Base-by-base conservation (phyloP, 2,888 invertebrate genomes). In the Druceiella hillmani region DNA sequence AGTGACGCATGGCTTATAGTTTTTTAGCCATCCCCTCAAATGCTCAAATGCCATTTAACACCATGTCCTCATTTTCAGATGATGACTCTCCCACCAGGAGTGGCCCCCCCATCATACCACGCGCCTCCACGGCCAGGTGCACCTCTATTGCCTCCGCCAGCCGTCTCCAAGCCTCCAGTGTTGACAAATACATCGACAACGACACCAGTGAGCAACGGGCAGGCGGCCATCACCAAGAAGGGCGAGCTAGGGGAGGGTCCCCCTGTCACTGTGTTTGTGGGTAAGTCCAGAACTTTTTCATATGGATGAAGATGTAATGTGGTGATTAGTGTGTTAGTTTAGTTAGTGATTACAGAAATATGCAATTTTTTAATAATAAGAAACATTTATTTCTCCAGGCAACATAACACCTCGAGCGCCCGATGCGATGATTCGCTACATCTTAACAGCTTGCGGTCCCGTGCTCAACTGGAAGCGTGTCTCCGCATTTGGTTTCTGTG, bases 391-490 rank as follows among this genome's bases (percentile, higher is more conserved):
- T 15, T 47, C 48, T 52, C 36, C 54, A 75, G 79, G 79, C 30
- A 97, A 95, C 62, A 95, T 99, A 40, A 88, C 92, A 55, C 91
- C 94, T 51, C 81, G 88, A 51, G 95, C 93, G 25, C 93, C 95
- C 1, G 98, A 99, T 64, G 79, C 86, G 6, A 89, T 99, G 86
- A 85, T 99, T 24, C 81, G 94, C 50, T 87, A 89, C 52, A 83
- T 99, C 57, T 73, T 99, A 35, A 82, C 85, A 56, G 84, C 92
- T 36, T 98, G 97, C 71, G 99, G 99, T 3, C 84, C 86, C 44
- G 93, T 99, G 33, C 75, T 91, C 9, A 89, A 87, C 52, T 99
- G 99, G 99, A 98, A 98, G 66, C 78, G 98, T 42, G 95, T 98
- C 11, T 91, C 93, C 60, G 92, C 91, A 2, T 98, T 98, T 66